A percentile compares a stretch with the other conserved stretches of the same genome.
phyloP scores from a whole-genome alignment of 1,140 invertebrate species.

The Copidosoma floridanum region DNA sequence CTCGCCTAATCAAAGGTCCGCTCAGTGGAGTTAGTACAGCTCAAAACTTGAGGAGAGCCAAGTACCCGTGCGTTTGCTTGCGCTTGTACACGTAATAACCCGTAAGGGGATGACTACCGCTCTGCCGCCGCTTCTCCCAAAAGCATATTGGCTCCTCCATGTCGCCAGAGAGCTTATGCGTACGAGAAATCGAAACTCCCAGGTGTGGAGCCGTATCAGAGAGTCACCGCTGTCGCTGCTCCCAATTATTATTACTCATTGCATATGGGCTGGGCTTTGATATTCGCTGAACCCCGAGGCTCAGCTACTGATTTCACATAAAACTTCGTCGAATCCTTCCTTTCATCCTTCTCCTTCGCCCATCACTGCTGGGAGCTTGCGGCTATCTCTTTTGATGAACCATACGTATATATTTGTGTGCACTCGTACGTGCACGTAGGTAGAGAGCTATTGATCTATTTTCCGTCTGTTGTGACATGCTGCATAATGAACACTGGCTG shows the following conservation, averaged over 20 bases:
- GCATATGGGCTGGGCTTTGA: constrained; percentile 31
- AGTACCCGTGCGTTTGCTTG: no score
- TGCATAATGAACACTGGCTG: no score
- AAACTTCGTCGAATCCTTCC: not conserved
- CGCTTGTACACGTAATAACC: no score
- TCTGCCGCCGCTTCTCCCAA: no score
- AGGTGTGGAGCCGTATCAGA: not conserved
- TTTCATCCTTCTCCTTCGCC: not conserved
- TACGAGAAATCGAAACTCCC: not conserved
- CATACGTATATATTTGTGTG: no score
- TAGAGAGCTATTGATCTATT: no score
- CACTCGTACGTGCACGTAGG: no score
- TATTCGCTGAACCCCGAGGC: not conserved
- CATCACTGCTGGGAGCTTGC: no score
- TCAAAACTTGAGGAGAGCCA: constrained; percentile 3
- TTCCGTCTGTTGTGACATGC: no score
- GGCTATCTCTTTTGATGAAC: no score
- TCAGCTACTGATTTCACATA: not conserved
- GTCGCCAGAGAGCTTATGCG: not conserved
- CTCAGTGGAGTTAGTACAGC: not conserved
- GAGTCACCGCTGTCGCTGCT: constrained; percentile 31
- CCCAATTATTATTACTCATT: constrained; percentile 49
- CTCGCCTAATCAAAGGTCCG: constrained; percentile 19
- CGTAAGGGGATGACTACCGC: no score
- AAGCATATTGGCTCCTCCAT: not conserved